These are phyloP conservation scores for Beris chalybata DNA, from an alignment of 2,888 invertebrate species.

Conservation along the genomic window DNA sequence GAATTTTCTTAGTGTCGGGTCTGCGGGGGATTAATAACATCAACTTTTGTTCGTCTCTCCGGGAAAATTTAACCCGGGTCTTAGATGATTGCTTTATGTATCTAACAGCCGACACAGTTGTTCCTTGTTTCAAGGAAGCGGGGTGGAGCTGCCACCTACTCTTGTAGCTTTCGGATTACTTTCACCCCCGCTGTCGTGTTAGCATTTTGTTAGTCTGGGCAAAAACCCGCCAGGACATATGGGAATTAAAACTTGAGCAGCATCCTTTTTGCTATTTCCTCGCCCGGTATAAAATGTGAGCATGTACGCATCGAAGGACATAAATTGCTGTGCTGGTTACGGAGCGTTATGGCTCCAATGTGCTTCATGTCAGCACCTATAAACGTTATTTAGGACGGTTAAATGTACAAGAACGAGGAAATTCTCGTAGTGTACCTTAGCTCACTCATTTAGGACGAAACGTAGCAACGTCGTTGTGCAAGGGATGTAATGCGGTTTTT, in stretches of 20 bases:
- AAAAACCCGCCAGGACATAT: slow-evolving; percentile 35
- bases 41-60: slow-evolving; percentile 34
- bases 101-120: slow-evolving; percentile 13
- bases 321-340: background rate
- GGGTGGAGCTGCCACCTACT: background rate
- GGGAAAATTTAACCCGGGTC: slow-evolving; percentile 30
- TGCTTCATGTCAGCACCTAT: slow-evolving; percentile 18
- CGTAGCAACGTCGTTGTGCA: too few relatives aligned
- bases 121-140: background rate
- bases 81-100: slow-evolving; percentile 37
- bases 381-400: slow-evolving; percentile 6
- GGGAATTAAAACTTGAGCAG: slow-evolving; percentile 34
- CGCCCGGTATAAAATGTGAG: background rate
- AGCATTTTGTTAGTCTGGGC: background rate
- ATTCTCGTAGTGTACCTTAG: background rate
- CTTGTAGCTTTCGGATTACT: background rate
- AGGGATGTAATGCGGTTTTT: background rate
- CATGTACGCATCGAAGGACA: background rate
- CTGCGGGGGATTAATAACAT: slow-evolving; percentile 35
- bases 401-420: slow-evolving; percentile 16
- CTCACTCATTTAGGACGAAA: background rate
- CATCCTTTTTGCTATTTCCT: background rate
- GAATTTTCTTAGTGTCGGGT: background rate
- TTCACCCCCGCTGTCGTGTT: background rate
- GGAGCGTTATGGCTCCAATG: slow-evolving; percentile 21